Evolutionary conservation across 2,113 vertebrate species (phyloP).

Genomic region (Isurus oxyrinchus): DNA sequence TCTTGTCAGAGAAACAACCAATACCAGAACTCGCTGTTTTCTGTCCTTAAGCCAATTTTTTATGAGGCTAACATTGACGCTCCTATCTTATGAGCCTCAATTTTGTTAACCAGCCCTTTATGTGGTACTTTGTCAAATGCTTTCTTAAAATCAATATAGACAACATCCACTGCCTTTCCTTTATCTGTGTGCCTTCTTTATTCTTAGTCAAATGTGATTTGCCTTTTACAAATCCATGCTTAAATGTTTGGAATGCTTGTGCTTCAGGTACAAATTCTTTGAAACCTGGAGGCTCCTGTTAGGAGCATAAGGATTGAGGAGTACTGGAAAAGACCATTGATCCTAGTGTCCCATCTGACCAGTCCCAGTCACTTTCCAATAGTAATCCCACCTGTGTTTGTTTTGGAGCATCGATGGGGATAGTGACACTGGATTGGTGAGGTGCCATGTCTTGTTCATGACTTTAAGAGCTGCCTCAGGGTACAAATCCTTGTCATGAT

Average conservation of each 20-base stretch:
- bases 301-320: not conserved
- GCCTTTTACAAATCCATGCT: not conserved
- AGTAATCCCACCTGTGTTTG: not conserved
- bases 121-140: not conserved
- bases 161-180: not conserved
- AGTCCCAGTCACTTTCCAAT: not conserved
- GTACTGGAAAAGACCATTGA: not conserved
- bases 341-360: not conserved
- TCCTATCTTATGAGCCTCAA: not conserved
- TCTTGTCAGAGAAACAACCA: not conserved
- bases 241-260: not conserved
- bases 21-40: not conserved
- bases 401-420: not conserved
- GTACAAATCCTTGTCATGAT: not conserved
- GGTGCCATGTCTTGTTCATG: not conserved
- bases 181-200: not conserved
- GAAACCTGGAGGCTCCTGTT: not conserved
- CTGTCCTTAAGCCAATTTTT: not conserved
- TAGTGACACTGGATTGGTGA: not conserved
- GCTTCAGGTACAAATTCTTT: not conserved
- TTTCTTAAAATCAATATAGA: not conserved
- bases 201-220: not conserved
- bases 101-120: not conserved
- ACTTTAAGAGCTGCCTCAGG: not conserved
- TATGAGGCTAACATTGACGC: no score